Conservation (phyloP, 1,140 invertebrate species). For the Cyclargus thomasi region DNA sequence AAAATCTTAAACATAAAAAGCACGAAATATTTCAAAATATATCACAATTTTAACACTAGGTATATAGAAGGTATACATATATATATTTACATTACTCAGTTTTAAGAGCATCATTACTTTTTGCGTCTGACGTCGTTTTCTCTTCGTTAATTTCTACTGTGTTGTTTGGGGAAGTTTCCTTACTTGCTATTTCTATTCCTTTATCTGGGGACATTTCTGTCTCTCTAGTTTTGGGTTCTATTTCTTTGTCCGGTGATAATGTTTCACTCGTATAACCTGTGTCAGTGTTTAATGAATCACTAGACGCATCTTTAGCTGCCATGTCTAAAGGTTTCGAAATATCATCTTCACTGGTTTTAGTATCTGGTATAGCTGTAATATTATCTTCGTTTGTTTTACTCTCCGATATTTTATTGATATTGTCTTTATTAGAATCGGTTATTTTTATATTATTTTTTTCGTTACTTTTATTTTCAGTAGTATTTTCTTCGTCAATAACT, state of each 20-base stretch:
- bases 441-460: background rate
- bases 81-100: background rate
- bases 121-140: background rate
- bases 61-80: background rate
- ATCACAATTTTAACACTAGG: conserved; percentile 13
- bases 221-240: background rate
- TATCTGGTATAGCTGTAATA: background rate
- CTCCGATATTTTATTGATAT: background rate
- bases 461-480: background rate
- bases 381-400: background rate
- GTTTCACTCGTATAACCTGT: conserved; percentile 16
- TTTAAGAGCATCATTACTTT: background rate
- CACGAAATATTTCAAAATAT: conserved; percentile 8
- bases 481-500: background rate
- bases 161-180: background rate
- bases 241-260: conserved; percentile 21
- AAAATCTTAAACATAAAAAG: conserved; percentile 9
- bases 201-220: conserved; percentile 23
- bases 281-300: conserved; percentile 20
- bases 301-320: background rate
- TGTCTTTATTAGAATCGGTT: background rate
- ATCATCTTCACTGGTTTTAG: background rate
- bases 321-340: background rate
- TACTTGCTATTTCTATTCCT: conserved; percentile 8
- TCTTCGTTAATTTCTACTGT: background rate